Base-by-base conservation (phyloP, 2,113 vertebrate species). In the Nyctereutes procyonoides region DNA sequence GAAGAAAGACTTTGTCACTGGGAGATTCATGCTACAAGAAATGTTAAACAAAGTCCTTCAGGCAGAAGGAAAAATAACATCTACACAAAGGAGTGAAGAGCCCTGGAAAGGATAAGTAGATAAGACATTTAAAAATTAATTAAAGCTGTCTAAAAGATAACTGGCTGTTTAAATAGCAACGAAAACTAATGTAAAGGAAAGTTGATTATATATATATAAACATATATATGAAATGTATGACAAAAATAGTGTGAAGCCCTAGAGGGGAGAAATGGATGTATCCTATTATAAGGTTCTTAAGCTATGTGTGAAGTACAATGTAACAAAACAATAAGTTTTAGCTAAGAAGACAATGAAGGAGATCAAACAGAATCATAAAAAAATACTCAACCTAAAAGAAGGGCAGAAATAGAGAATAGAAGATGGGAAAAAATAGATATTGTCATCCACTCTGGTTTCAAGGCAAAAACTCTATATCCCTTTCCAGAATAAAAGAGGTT, bases 301-400 rank as follows among this genome's bases (percentile, higher is more conserved):
- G 2, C 19, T 73, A 76, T 15, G 3, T 90, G 38, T 71, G 71
- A 95, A 92, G 13, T 55, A 71, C 1, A 87, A 17, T 65, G 28
- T 58, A 86, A 73, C 15, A 91, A 80, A 95, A 79, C 11, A 89
- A 86, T 63, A 24, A 88, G 43, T 81, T 93, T 92, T 80, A 74
- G 38, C 43, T 84, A 81, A 95, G 24, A 93, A 88, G 35, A 88
- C 16, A 65, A 79, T 9, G 76, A 60, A 82, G 16, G 43, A 55
- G 5, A 65, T 92, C 65, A 90, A 90, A 81, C 32, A 30, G 5
- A 90, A 71, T 80, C 13, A 74, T 80, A 53, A 86, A 90, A 90
- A 94, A 93, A 35, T 26, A 86, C 2, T 83, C 65, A 74, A 53
- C 22, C 14, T 65, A 56, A 92, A 95, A 56, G 16, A 76, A 88